phyloP scores from a whole-genome alignment of 2,797 vertebrate genomes.

The Eulemur albifrons region DNA sequence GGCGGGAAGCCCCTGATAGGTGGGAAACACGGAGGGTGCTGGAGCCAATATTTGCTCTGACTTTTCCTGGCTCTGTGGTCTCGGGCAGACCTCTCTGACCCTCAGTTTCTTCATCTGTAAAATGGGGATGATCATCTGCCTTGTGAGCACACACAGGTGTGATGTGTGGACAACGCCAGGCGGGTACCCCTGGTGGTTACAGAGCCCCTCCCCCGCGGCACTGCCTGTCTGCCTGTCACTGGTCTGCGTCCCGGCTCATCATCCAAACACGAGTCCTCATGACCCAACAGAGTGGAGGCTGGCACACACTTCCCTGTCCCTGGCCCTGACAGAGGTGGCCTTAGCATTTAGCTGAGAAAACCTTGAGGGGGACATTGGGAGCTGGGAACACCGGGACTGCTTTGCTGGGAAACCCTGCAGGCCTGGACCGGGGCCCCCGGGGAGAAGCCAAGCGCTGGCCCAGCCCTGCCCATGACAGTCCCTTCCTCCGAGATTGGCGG shows the following conservation, averaged over 20 bases:
- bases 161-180: too few species aligned
- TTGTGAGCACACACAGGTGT: too few species aligned
- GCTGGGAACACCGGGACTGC: neutral
- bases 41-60: neutral
- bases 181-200: neutral
- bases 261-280: rapidly evolving
- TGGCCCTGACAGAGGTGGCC: neutral
- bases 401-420: too few species aligned
- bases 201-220: rapidly evolving
- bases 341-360: neutral
- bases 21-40: neutral
- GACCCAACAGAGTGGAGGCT: rapidly evolving
- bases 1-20: neutral
- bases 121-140: neutral
- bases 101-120: neutral
- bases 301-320: rapidly evolving
- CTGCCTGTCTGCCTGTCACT: neutral
- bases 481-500: rapidly evolving
- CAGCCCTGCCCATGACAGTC: too few species aligned
- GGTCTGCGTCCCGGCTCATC: rapidly evolving
- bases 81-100: neutral
- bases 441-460: neutral
- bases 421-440: too few species aligned
- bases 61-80: neutral
- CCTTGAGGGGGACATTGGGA: neutral